A percentile compares a stretch with the other conserved stretches of the same genome.
Evolutionary conservation across 2,113 vertebrate genomes (phyloP).

Genomic region (Carettochelys insculpta): DNA sequence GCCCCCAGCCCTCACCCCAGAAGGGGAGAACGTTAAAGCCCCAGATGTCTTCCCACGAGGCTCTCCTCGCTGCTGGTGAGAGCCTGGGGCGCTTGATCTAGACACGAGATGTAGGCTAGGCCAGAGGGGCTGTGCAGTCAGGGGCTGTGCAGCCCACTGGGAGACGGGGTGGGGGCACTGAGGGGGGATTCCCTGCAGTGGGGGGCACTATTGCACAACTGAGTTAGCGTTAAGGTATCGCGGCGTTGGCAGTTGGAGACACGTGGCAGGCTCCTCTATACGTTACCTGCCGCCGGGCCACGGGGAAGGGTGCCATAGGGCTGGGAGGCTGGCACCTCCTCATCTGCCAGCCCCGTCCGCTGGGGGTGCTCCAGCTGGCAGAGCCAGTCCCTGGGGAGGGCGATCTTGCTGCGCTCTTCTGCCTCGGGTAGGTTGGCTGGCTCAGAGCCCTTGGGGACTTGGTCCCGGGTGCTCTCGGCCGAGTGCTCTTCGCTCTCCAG

Average conservation of each 20-base stretch:
- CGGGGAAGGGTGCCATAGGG: conserved; percentile 58
- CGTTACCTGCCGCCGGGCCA: conserved; percentile 83
- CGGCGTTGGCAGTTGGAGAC: background rate
- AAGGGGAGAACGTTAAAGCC: background rate
- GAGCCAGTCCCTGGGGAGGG: conserved; percentile 1
- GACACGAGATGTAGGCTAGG: background rate
- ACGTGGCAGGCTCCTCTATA: conserved; percentile 66
- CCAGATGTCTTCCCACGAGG: background rate
- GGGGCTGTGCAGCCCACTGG: too few relatives aligned
- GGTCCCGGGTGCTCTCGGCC: conserved; percentile 73
- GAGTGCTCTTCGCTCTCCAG: conserved; percentile 82
- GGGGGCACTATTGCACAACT: conserved; percentile 13
- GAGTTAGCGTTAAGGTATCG: background rate
- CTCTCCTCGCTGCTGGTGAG: background rate
- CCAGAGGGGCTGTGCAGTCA: too few relatives aligned
- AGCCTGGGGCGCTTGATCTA: background rate
- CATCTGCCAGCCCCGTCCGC: background rate
- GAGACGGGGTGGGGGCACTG: background rate
- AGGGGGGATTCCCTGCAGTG: background rate
- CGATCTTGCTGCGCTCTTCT: background rate
- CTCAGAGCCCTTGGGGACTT: conserved; percentile 36
- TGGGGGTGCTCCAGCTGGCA: conserved; percentile 11
- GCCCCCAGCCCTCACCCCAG: background rate
- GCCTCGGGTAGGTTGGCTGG: background rate
- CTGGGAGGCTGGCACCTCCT: conserved; percentile 60